These are phyloP conservation scores for Micronycteris hirsuta DNA, from an alignment of 2,113 vertebrate species.

Conservation along the genomic window DNA sequence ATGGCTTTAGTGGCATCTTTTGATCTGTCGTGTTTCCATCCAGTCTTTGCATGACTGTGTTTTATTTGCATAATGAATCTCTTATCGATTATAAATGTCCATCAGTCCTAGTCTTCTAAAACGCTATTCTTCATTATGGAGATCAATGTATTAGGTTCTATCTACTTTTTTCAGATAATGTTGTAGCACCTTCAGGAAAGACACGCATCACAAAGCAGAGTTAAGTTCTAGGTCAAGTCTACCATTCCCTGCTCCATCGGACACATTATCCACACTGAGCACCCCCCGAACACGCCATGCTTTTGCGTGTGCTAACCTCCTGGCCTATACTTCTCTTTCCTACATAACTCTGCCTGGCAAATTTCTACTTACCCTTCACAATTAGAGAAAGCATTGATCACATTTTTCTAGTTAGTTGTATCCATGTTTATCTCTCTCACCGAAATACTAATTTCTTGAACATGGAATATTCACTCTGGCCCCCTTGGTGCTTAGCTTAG, in stretches of 20 bases:
- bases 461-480: neutral
- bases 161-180: neutral
- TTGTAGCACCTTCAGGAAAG: neutral
- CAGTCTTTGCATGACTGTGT: neutral
- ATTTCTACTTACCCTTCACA: neutral
- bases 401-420: neutral
- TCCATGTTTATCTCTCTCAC: neutral
- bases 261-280: neutral
- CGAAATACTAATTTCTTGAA: slow-evolving; percentile 11
- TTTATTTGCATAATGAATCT: neutral
- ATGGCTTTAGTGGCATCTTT: neutral
- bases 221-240: neutral
- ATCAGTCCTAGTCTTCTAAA: neutral
- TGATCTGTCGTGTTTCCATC: slow-evolving; percentile 3
- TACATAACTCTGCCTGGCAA: neutral
- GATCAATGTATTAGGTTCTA: neutral
- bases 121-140: neutral
- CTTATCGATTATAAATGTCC: neutral
- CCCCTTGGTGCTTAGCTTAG: neutral
- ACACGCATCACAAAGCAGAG: neutral
- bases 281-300: neutral
- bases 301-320: neutral
- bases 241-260: neutral
- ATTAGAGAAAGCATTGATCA: neutral
- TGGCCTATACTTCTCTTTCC: neutral